A percentile compares a stretch with the other conserved stretches of the same genome.
Evolutionary conservation across 2,797 vertebrate genomes (phyloP).

Genomic region (Pogoniulus pusillus): DNA sequence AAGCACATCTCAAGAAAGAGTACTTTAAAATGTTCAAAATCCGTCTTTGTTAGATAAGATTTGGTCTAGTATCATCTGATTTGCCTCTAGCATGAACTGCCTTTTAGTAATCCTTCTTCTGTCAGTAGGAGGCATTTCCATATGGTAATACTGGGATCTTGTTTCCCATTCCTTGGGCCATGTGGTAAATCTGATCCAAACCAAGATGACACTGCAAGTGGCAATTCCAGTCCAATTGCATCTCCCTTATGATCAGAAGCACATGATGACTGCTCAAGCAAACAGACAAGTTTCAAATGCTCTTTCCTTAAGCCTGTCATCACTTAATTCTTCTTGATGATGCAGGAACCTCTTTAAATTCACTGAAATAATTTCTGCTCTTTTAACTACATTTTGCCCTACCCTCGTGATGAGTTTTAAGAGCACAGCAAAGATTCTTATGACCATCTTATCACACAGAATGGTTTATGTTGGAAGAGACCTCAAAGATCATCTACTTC

Average conservation of each 20-base stretch:
- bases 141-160: not conserved
- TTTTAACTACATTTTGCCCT: not conserved
- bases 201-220: not conserved
- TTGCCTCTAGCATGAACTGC: not conserved
- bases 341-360: not conserved
- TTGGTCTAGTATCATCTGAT: not conserved
- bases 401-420: rapidly evolving
- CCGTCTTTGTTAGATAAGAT: not conserved
- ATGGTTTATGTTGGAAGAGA: too few species aligned
- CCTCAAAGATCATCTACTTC: too few species aligned
- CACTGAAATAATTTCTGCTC: not conserved
- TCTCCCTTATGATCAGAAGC: not conserved
- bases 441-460: too few species aligned
- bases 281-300: not conserved
- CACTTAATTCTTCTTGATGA: not conserved
- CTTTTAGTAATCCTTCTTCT: not conserved
- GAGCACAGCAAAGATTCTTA: not conserved
- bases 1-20: not conserved
- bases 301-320: not conserved
- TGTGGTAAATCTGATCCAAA: not conserved
- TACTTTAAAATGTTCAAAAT: not conserved
- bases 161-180: not conserved
- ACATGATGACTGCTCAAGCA: not conserved
- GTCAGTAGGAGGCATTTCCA: not conserved
- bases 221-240: not conserved